Conservation (phyloP, 2,113 vertebrate species). For the Stegostoma tigrinum region DNA sequence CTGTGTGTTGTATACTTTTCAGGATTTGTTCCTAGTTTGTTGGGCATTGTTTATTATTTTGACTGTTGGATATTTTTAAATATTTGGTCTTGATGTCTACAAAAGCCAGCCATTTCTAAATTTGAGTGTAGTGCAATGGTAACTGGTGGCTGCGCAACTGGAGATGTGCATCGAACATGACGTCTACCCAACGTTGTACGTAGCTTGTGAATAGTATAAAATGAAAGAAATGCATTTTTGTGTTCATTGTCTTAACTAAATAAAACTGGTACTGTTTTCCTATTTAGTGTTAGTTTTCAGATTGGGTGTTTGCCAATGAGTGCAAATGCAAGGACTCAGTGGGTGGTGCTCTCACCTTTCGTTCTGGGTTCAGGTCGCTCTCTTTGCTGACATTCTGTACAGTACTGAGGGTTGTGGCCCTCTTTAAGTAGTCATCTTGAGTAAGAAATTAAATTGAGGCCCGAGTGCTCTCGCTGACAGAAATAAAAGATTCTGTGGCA, state of each 20-base stretch:
- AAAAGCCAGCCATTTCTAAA: not conserved
- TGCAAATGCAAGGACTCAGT: not conserved
- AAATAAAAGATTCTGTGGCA: not conserved
- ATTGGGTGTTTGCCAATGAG: too few relatives aligned
- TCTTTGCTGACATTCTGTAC: not conserved
- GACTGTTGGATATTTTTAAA: not conserved
- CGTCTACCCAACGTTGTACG: too few relatives aligned
- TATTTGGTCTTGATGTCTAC: not conserved
- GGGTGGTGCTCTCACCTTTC: not conserved
- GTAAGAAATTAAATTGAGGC: not conserved
- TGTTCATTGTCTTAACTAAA: too few relatives aligned
- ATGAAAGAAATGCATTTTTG: too few relatives aligned
- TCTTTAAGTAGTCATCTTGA: not conserved
- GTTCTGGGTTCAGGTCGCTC: not conserved
- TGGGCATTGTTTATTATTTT: not conserved
- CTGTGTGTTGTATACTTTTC: too few relatives aligned
- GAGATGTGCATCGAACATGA: too few relatives aligned
- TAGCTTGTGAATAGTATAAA: too few relatives aligned
- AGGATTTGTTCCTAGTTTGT: not conserved
- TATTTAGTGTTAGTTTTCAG: too few relatives aligned
- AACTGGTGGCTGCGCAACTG: not conserved
- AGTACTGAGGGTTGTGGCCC: not conserved
- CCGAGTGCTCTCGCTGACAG: not conserved
- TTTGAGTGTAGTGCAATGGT: not conserved
- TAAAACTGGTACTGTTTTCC: too few relatives aligned